Base-by-base conservation (phyloP, 1,140 invertebrate genomes). In the Nephotettix cincticeps region DNA sequence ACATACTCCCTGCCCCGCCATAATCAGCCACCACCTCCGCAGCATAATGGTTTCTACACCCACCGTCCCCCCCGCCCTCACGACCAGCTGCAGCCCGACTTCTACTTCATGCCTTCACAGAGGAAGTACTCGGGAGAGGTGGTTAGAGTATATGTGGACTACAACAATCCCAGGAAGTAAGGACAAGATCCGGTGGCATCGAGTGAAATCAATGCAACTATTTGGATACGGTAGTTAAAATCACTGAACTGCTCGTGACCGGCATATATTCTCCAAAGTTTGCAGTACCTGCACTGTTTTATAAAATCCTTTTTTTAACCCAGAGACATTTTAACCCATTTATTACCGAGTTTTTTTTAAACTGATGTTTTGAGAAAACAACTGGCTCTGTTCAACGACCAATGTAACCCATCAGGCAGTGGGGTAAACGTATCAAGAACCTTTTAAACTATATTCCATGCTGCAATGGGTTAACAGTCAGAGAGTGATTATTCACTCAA, bases 81-180 rank as follows among this genome's bases (percentile, higher is more conserved):
- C 77, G 73, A 75, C 61, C 77, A 83, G 76, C 56, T 85, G 77
- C 86, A 90, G 72, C 91, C 94, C 0, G 94, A 97, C 81, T 96
- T 96, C 81, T 97, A 96, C 81, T 96, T 96, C 79, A 96, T 96
- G 93, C 94, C 94, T 17, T 95, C 93, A 30, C 94, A 97, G 77
- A 82, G 94, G 63, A 95, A 96, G 80, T 95, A 96, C 82, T 94
- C 93, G 73, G 94, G 94, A 70, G 94, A 96, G 83, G 90, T 94
- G 0, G 93, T 96, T n/a, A 84, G 93, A 72, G 94, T 96, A 3
- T 95, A 93, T 80, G 94, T 96, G 0, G 91, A 94, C 79, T 92
- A 93, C 77, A 89, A 89, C 78, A 86, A 87, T 67, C 83, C 83
- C n/a, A 67, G 74, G 40, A 83, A 85, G 76, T 80, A 68, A 68